Percentiles rank a stretch among this genome's conserved stretches.
These are phyloP conservation scores for Thamnophis elegans DNA, from an alignment of 2,797 vertebrate species.

Conservation along the genomic window DNA sequence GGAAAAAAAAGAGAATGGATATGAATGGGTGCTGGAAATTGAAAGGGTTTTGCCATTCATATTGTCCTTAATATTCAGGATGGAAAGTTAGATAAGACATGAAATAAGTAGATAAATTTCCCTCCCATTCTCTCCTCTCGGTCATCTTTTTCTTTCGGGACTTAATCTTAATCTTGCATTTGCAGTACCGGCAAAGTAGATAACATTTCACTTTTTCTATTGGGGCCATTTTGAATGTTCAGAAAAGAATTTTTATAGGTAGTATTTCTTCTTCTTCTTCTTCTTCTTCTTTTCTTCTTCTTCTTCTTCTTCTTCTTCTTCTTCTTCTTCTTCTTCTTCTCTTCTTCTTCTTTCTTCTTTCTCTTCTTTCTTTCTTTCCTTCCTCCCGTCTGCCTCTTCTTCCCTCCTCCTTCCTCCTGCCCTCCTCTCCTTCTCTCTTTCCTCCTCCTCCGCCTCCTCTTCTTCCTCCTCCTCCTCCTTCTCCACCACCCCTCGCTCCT, in stretches of 20 bases:
- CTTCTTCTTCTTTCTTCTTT: rapidly evolving
- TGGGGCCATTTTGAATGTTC: not conserved
- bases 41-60: not conserved
- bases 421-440: no score
- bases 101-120: not conserved
- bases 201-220: not conserved
- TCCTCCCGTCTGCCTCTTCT: not conserved
- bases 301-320: not conserved
- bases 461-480: no score
- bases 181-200: not conserved
- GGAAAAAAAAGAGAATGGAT: not conserved
- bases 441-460: no score
- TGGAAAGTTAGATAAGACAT: not conserved
- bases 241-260: not conserved
- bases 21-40: not conserved
- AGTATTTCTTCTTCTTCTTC: no score
- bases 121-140: not conserved
- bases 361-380: no score
- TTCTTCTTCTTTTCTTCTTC: not conserved
- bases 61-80: not conserved
- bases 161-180: not conserved
- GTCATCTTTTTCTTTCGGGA: not conserved
- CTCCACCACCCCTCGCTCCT: no score
- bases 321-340: no score
- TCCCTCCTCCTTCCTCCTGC: no score